Percentiles rank a stretch among this genome's conserved stretches.
phyloP scores from a whole-genome alignment of 2,113 vertebrate species.

The Oreochromis aureus region DNA sequence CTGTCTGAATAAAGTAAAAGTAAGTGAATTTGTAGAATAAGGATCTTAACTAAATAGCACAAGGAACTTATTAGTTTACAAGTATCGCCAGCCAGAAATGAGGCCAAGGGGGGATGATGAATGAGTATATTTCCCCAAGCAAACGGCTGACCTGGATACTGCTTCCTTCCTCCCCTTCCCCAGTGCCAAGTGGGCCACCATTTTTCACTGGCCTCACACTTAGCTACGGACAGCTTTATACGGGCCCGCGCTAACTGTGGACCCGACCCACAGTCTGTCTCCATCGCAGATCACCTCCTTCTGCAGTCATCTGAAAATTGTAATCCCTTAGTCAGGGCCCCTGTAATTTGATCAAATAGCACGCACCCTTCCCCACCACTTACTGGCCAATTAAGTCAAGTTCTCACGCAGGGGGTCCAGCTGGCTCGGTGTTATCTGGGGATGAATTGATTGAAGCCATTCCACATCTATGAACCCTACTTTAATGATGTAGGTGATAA shows the following conservation, averaged over 20 bases:
- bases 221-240: slow-evolving; percentile 85
- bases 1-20: background rate
- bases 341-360: slow-evolving; percentile 97
- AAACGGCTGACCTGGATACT: slow-evolving; percentile 91
- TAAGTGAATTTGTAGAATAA: slow-evolving; percentile 75
- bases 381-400: slow-evolving; percentile 99
- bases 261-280: slow-evolving; percentile 33
- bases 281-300: slow-evolving; percentile 43
- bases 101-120: slow-evolving; percentile 93
- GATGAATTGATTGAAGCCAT: slow-evolving; percentile 99
- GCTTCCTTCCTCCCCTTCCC: slow-evolving; percentile 64
- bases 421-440: slow-evolving; percentile 93
- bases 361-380: slow-evolving; percentile 93
- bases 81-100: slow-evolving; percentile 89
- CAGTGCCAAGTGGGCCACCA: slow-evolving; percentile 85
- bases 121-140: slow-evolving; percentile 86
- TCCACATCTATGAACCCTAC: slow-evolving; percentile 89
- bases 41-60: slow-evolving; percentile 77
- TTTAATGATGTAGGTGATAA: slow-evolving; percentile 99
- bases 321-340: slow-evolving; percentile 86
- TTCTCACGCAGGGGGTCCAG: slow-evolving; percentile 98
- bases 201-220: slow-evolving; percentile 90
- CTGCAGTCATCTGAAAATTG: slow-evolving; percentile 78
- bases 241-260: slow-evolving; percentile 69
- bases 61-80: slow-evolving; percentile 82